Conservation (phyloP, 1,140 invertebrate genomes). For the Ganaspis sp. region DNA sequence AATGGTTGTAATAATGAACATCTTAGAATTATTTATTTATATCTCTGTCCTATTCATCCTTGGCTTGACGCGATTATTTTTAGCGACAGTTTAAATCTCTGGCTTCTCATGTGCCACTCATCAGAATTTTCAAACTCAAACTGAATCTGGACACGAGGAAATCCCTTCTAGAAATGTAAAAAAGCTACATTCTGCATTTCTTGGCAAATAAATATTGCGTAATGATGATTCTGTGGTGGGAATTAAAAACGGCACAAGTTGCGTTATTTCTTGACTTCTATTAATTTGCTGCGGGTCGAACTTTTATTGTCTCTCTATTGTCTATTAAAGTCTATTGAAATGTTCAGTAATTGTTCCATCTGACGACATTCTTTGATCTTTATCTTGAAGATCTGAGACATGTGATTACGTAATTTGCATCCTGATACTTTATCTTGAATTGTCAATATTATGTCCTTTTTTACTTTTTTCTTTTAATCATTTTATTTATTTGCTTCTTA, state of each 20-base stretch:
- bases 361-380: background rate
- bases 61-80: slow-evolving; percentile 66
- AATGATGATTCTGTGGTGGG: background rate
- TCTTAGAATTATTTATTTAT: slow-evolving; percentile 69
- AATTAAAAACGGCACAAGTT: background rate
- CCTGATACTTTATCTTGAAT: background rate
- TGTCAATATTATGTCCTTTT: background rate
- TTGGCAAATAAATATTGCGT: slow-evolving; percentile 2
- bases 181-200: background rate
- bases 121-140: background rate
- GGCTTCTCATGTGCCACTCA: background rate
- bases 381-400: background rate
- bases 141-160: background rate
- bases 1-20: slow-evolving; percentile 47
- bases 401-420: background rate
- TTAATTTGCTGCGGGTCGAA: slow-evolving; percentile 11
- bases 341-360: slow-evolving; percentile 22
- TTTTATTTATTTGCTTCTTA: too few relatives aligned
- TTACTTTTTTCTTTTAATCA: background rate
- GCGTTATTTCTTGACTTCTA: background rate
- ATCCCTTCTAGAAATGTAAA: background rate
- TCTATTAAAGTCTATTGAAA: slow-evolving; percentile 30
- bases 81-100: slow-evolving; percentile 53
- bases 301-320: slow-evolving; percentile 1
- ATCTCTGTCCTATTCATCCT: slow-evolving; percentile 71